These are phyloP conservation scores for Contarinia nasturtii DNA, from an alignment of 1,140 invertebrate genomes.

Conservation along the genomic window DNA sequence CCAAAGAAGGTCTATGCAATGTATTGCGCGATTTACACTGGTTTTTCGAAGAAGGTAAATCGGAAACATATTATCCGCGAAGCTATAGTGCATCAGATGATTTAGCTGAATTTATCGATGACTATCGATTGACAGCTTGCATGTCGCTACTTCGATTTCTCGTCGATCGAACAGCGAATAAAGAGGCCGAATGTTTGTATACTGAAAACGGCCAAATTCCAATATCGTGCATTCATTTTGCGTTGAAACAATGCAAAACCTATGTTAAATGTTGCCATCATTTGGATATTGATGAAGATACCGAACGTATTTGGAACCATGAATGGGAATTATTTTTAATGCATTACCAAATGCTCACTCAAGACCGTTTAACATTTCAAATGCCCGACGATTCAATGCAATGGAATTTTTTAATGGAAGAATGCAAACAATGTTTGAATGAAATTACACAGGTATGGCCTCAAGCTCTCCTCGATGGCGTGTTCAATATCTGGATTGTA, in stretches of 20 bases:
- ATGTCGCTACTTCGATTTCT: slow-evolving; percentile 55
- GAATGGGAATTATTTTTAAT: slow-evolving; percentile 75
- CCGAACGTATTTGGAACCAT: slow-evolving; percentile 49
- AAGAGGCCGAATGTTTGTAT: slow-evolving; percentile 33
- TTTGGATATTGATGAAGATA: slow-evolving; percentile 68
- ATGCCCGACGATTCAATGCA: slow-evolving; percentile 19
- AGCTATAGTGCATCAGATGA: slow-evolving; percentile 80
- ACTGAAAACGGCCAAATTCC: slow-evolving; percentile 44
- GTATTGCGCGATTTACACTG: slow-evolving; percentile 74
- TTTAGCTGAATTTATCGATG: slow-evolving; percentile 70
- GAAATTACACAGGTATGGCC: slow-evolving; percentile 44
- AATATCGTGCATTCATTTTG: slow-evolving; percentile 53
- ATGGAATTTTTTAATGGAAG: slow-evolving; percentile 16
- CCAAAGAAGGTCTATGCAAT: slow-evolving; percentile 72
- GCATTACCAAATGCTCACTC: slow-evolving; percentile 49
- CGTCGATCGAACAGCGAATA: slow-evolving; percentile 31
- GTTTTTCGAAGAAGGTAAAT: slow-evolving; percentile 64
- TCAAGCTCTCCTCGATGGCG: slow-evolving; percentile 63
- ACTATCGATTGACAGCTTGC: slow-evolving; percentile 76
- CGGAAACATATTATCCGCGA: slow-evolving; percentile 64
- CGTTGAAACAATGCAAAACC: slow-evolving; percentile 53
- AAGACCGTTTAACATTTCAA: slow-evolving; percentile 35
- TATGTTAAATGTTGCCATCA: slow-evolving; percentile 56
- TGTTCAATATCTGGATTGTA: slow-evolving; percentile 82
- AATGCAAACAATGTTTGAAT: slow-evolving; percentile 24